Evolutionary conservation across 2,888 invertebrate species (phyloP), one percentile per base, ranked within the genome.

Genomic region (Drosophila prostipennis): DNA sequence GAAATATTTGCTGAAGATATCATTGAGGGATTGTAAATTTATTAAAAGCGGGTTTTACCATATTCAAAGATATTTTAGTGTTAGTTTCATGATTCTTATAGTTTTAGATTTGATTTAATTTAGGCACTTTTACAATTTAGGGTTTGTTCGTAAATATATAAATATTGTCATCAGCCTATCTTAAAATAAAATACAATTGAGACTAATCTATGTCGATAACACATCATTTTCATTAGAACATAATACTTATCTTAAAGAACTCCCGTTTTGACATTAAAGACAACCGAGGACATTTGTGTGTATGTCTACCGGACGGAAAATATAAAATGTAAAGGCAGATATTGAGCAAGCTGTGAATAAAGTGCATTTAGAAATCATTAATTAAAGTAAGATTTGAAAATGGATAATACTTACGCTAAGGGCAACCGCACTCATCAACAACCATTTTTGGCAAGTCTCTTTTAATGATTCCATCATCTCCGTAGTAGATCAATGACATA

Each of bases 381-480:
- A 16, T 14, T 32, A 6, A 54, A 32, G 26, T 11, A 7, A 14
- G 10, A 37, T 32, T 5, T 34, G 0, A 34, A 10, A 34, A 19
- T 7, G 0, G 6, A 13, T 16, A 14, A 37, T 23, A 71, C 73
- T 77, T 61, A 82, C 83, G 75, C 94, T 94, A 98, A 86, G 97
- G 97, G 93, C 98, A 98, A 85, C 97, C 98, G 93, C 98, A 98
- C 93, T 98, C 98, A 92, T 98, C 97, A 76, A 98, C 97, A 86
- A 97, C 96, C 98, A 98, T 98, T 94, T 98, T 97, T 79, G 98
- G 98, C 91, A 98, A 93, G 93, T 98, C 97, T 89, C 97, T 94
- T 92, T 98, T 98, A 92, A 98, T 96, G 92, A 98, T 97, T 79
- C 95, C 95, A 93, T 97, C 91, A 61, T 91, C 96, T 81, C 97